A percentile compares a stretch with the other conserved stretches of the same genome.
phyloP scores from a whole-genome alignment of 1,140 invertebrate species.

The Sitodiplosis mosellana region DNA sequence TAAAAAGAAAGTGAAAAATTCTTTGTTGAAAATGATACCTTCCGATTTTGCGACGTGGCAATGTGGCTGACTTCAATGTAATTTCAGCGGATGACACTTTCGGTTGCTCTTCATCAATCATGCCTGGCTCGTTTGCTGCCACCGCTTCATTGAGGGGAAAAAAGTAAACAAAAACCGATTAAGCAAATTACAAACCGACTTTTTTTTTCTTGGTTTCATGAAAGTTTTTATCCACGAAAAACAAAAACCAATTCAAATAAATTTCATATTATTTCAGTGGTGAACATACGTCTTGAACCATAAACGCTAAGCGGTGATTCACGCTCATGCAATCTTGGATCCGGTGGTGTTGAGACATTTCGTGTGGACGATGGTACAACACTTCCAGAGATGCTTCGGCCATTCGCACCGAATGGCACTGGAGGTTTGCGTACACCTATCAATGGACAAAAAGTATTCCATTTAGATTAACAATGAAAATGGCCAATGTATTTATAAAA shows the following conservation, averaged over 20 bases:
- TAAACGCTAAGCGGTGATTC: background rate
- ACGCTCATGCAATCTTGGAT: no score
- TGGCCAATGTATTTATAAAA: conserved; percentile 22
- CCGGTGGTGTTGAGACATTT: no score
- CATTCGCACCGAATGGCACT: conserved; percentile 30
- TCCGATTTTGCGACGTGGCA: conserved; percentile 38
- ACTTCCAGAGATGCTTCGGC: conserved; percentile 28
- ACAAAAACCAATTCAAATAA: background rate
- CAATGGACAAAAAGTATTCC: no score
- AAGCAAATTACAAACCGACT: no score
- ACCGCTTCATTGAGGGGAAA: conserved; percentile 4
- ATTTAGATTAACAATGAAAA: conserved; percentile 6
- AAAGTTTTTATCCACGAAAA: no score
- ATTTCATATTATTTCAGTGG: background rate
- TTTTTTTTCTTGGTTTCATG: no score
- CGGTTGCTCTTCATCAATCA: conserved; percentile 5
- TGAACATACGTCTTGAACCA: background rate
- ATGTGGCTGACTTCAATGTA: conserved; percentile 42
- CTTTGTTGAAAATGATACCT: background rate
- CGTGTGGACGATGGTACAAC: conserved; percentile 13
- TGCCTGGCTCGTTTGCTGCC: no score
- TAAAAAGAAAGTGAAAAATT: no score
- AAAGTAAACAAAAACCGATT: no score
- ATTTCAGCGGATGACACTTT: conserved; percentile 40
- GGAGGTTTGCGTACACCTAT: conserved; percentile 30